These are phyloP conservation scores for Oenanthe oenanthe DNA, from an alignment of 2,113 vertebrate species.

Conservation along the genomic window DNA sequence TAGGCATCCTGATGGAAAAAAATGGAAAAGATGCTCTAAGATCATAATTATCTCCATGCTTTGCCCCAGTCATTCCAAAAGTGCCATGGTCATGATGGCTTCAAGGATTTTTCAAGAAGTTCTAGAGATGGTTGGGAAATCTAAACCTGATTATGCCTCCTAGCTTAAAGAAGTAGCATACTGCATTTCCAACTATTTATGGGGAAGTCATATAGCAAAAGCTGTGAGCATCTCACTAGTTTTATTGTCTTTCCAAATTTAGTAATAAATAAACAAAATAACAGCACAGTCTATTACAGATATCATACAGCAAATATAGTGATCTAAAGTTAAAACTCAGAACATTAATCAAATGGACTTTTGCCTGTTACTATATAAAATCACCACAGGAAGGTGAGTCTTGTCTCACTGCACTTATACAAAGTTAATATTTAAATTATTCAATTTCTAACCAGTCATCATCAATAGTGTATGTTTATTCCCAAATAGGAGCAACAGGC, in stretches of 20 bases:
- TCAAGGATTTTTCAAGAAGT: background rate
- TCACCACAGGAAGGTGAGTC: background rate
- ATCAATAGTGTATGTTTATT: background rate
- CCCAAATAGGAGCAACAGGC: background rate
- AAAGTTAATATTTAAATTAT: background rate
- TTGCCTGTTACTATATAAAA: background rate
- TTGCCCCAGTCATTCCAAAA: background rate
- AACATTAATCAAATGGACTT: background rate
- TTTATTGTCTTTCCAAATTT: background rate
- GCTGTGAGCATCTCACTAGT: background rate
- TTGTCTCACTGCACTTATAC: background rate
- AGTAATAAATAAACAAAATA: background rate
- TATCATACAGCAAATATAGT: background rate
- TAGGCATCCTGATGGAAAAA: background rate
- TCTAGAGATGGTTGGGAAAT: background rate
- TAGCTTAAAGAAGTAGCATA: background rate
- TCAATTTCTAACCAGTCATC: background rate
- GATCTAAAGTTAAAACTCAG: background rate
- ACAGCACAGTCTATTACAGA: background rate
- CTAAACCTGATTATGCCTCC: background rate
- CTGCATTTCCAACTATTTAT: background rate
- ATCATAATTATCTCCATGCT: background rate
- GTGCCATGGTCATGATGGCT: background rate
- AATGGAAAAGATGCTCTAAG: background rate
- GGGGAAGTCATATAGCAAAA: background rate